Percentiles rank a stretch among this genome's conserved stretches.
Conservation (phyloP, 1,140 invertebrate species). For the Nylanderia fulva region DNA sequence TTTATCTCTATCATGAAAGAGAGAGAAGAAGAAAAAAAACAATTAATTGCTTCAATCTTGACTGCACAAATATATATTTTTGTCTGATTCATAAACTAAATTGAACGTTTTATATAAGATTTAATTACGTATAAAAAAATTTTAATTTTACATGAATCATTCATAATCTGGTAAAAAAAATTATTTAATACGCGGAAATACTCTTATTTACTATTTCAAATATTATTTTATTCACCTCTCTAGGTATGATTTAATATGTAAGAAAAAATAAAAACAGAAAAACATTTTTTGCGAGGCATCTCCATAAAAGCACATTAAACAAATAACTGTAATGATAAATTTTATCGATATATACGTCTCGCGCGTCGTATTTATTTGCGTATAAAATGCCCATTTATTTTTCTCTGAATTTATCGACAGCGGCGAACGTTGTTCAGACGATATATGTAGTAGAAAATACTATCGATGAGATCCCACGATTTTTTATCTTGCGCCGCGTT, state of each 20-base stretch:
- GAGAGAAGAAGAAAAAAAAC: no score
- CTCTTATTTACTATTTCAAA: no score
- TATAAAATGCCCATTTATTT: slow-evolving; percentile 23
- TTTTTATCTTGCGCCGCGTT: slow-evolving; percentile 31
- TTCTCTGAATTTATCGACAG: not conserved
- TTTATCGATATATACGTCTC: not conserved
- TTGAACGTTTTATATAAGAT: no score
- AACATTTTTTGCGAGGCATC: not conserved
- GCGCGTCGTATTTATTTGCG: not conserved
- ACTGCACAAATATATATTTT: no score
- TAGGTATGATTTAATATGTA: not conserved
- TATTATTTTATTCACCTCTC: no score
- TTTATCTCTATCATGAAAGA: no score
- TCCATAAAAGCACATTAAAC: not conserved
- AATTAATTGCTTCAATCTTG: no score
- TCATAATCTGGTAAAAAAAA: no score
- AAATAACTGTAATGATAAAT: not conserved
- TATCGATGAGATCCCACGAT: slow-evolving; percentile 9
- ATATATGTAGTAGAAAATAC: not conserved
- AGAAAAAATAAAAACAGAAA: not conserved
- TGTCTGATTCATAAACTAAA: no score
- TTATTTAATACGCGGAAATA: no score
- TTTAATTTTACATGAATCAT: no score
- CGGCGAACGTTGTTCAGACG: not conserved
- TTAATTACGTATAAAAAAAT: no score